Conservation (phyloP, 2,888 invertebrate species). For the Volucella zonaria region DNA sequence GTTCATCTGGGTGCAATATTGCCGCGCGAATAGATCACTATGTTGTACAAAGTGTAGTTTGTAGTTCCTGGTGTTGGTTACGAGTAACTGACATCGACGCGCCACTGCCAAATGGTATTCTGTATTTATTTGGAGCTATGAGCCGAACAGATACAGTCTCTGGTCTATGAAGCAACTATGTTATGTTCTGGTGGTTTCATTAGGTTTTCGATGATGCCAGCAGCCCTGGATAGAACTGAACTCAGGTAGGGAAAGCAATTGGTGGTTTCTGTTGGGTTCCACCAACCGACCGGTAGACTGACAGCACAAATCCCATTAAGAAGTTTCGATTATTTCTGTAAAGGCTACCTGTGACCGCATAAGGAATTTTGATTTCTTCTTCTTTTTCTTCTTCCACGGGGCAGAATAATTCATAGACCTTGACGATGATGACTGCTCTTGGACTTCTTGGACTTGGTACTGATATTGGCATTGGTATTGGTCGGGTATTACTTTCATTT, state of each 20-base stretch:
- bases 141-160: slow-evolving; percentile 23
- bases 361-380: slow-evolving; percentile 64
- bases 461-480: background rate
- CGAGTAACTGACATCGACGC: slow-evolving; percentile 33
- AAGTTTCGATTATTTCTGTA: slow-evolving; percentile 71
- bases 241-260: slow-evolving; percentile 42
- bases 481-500: slow-evolving; percentile 57
- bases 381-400: background rate
- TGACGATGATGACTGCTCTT: slow-evolving; percentile 47
- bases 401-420: slow-evolving; percentile 59
- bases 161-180: slow-evolving; percentile 14
- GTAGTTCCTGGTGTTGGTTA: slow-evolving; percentile 24
- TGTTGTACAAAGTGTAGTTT: slow-evolving; percentile 9
- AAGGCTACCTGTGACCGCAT: slow-evolving; percentile 60
- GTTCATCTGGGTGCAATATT: slow-evolving; percentile 42
- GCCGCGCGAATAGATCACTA: slow-evolving; percentile 56
- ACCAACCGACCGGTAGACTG: slow-evolving; percentile 45
- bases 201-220: slow-evolving; percentile 33
- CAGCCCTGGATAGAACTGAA: slow-evolving; percentile 3
- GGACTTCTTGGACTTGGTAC: background rate
- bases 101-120: slow-evolving; percentile 52
- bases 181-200: slow-evolving; percentile 53
- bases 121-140: slow-evolving; percentile 51
- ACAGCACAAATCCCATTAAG: slow-evolving; percentile 69
- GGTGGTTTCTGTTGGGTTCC: slow-evolving; percentile 45